phyloP scores from a whole-genome alignment of 1,140 invertebrate genomes.

The Drosophila pseudoananassae region DNA sequence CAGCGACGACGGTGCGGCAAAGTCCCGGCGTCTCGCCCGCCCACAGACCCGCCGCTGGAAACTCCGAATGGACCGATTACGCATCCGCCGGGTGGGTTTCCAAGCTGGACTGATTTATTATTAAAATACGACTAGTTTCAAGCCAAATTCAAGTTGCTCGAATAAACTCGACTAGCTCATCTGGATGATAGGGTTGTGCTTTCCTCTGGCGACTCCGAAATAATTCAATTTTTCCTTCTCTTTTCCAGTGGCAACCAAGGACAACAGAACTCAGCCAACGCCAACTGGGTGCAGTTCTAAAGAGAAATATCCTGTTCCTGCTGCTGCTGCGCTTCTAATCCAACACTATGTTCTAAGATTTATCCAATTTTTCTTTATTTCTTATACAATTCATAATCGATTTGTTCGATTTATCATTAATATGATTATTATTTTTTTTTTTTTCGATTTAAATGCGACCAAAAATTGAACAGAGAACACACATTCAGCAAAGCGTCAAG shows the following conservation, averaged over 20 bases:
- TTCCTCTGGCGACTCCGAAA: neutral
- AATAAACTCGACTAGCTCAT: neutral
- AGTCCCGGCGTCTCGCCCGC: constrained; percentile 89
- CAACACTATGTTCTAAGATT: constrained; percentile 28
- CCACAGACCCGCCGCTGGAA: constrained; percentile 86
- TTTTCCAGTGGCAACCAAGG: constrained; percentile 84
- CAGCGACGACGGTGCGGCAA: constrained; percentile 85
- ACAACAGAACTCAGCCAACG: constrained; percentile 85
- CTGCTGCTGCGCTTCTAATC: constrained; percentile 33
- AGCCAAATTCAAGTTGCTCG: neutral
- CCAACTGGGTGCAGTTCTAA: constrained; percentile 91
- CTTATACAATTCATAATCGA: constrained; percentile 7
- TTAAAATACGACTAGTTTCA: neutral
- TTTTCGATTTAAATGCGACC: constrained; percentile 20
- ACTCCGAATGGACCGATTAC: constrained; percentile 92
- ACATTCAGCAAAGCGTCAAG: constrained; percentile 36
- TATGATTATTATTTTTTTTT: neutral
- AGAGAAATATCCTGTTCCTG: constrained; percentile 38
- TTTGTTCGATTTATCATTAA: neutral
- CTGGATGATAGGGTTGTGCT: no score
- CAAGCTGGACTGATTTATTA: neutral
- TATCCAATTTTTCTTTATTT: constrained; percentile 18
- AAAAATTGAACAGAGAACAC: constrained; percentile 23
- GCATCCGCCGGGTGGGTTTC: constrained; percentile 87
- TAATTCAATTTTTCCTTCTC: constrained; percentile 15